Conservation (phyloP, 2,113 vertebrate species). For the Misgurnus mizolepis region DNA sequence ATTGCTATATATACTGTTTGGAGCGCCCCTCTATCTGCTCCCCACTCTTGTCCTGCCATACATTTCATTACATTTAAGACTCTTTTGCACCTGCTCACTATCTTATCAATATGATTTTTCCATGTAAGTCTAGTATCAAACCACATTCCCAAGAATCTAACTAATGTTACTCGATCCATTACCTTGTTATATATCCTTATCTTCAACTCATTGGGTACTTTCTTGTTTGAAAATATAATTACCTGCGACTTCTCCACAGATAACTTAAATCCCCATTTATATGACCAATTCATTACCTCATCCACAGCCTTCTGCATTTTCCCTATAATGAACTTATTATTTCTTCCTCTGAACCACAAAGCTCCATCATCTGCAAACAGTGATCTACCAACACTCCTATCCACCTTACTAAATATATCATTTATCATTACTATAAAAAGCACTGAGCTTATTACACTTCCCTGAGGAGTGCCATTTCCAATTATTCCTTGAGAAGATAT, state of each 20-base stretch:
- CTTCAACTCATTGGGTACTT: too few species aligned
- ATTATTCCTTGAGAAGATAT: neutral
- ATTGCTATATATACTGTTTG: too few species aligned
- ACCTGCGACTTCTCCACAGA: neutral
- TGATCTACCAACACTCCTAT: neutral
- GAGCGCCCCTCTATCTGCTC: too few species aligned
- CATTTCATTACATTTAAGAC: too few species aligned
- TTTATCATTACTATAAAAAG: constrained; percentile 8
- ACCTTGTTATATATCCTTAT: too few species aligned
- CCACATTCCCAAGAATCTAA: too few species aligned
- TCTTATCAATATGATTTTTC: neutral
- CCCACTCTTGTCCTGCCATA: too few species aligned
- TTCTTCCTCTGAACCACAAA: neutral
- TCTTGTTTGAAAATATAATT: too few species aligned
- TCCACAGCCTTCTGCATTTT: neutral
- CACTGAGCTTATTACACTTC: neutral
- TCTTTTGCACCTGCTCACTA: neutral
- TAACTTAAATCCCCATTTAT: neutral
- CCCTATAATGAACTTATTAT: too few species aligned
- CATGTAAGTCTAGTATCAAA: neutral
- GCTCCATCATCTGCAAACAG: neutral
- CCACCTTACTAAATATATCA: neutral
- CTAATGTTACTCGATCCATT: too few species aligned
- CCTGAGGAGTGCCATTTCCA: neutral
- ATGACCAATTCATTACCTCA: neutral